These are phyloP conservation scores for Lanius ludovicianus DNA, from an alignment of 2,113 vertebrate genomes.

Conservation along the genomic window DNA sequence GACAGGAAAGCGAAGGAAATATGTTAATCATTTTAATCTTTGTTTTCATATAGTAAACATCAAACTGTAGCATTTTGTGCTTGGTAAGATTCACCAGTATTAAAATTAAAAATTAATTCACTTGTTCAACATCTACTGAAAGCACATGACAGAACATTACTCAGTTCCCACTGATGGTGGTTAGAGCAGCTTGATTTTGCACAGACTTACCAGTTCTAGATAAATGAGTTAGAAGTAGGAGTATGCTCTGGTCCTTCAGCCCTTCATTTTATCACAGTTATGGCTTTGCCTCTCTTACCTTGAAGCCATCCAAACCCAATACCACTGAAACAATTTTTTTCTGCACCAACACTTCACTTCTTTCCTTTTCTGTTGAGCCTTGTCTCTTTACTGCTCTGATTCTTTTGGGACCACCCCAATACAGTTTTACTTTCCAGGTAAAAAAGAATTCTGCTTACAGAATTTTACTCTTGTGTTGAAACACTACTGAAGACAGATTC, in stretches of 20 bases:
- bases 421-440: not conserved
- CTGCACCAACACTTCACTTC: not conserved
- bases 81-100: not conserved
- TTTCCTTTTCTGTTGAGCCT: not conserved
- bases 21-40: not conserved
- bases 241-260: not conserved
- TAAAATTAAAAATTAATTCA: not conserved
- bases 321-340: not conserved
- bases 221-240: not conserved
- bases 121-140: not conserved
- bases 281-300: not conserved
- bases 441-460: not conserved
- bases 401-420: not conserved
- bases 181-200: not conserved
- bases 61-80: not conserved
- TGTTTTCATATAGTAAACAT: not conserved
- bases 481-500: not conserved
- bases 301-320: not conserved
- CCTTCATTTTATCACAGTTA: not conserved
- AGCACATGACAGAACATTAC: not conserved
- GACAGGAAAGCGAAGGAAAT: not conserved
- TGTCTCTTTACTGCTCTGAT: not conserved
- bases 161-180: too few species aligned
- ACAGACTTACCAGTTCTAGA: not conserved
- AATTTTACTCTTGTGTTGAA: not conserved